phyloP scores from a whole-genome alignment of 2,113 vertebrate species.

The Hucho hucho region DNA sequence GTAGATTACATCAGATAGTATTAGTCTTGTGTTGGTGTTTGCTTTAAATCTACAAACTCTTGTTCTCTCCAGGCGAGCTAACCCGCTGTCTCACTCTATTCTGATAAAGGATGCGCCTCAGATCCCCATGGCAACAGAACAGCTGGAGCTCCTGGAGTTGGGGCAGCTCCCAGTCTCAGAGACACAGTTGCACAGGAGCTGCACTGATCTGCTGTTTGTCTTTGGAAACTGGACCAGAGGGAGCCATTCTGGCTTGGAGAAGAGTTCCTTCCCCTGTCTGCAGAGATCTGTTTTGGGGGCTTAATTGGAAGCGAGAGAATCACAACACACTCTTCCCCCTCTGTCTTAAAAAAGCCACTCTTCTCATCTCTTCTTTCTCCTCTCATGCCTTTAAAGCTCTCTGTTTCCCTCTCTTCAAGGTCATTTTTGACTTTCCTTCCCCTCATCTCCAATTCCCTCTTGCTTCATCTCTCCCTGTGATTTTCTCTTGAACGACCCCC shows the following conservation, averaged over 20 bases:
- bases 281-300: slow-evolving; percentile 50
- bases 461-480: background rate
- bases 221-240: slow-evolving; percentile 65
- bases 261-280: slow-evolving; percentile 52
- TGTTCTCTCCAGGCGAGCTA: slow-evolving; percentile 41
- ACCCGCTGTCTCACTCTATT: slow-evolving; percentile 44
- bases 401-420: slow-evolving; percentile 17
- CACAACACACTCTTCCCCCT: slow-evolving; percentile 20
- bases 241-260: slow-evolving; percentile 61
- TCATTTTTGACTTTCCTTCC: background rate
- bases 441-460: background rate
- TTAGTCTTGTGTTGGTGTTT: too few species aligned
- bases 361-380: slow-evolving; percentile 20
- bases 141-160: slow-evolving; percentile 54
- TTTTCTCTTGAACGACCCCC: background rate
- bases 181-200: slow-evolving; percentile 31
- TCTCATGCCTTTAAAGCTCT: slow-evolving; percentile 25
- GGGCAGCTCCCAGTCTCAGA: slow-evolving; percentile 36
- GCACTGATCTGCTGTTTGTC: slow-evolving; percentile 59
- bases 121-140: slow-evolving; percentile 46
- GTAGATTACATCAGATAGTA: too few species aligned
- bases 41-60: slow-evolving; percentile 50
- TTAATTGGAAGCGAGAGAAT: slow-evolving; percentile 68
- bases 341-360: slow-evolving; percentile 48
- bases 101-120: slow-evolving; percentile 42